Conservation (phyloP, 2,797 vertebrate genomes). For the Gadopsis bispinosus region DNA sequence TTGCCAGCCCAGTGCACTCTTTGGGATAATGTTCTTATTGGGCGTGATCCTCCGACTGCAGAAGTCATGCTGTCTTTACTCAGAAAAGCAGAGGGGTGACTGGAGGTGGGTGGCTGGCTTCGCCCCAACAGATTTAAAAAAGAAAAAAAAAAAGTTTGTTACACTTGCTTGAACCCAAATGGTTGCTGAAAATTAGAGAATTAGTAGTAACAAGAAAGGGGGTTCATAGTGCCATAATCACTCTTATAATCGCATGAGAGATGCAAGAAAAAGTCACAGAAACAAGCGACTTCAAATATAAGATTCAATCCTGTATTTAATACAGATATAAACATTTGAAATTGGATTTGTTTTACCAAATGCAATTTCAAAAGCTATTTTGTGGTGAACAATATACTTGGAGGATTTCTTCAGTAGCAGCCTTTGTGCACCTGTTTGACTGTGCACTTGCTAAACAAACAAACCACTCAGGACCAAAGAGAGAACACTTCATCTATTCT, state of each 20-base stretch:
- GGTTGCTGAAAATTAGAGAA: constrained; percentile 59
- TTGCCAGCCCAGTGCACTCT: constrained; percentile 87
- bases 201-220: constrained; percentile 39
- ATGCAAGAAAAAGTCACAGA: constrained; percentile 14
- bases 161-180: constrained; percentile 63
- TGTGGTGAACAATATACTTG: constrained; percentile 8
- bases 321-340: background rate
- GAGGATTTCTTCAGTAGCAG: constrained; percentile 8
- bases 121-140: constrained; percentile 66
- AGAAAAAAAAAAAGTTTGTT: constrained; percentile 58
- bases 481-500: constrained; percentile 58
- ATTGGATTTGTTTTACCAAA: background rate
- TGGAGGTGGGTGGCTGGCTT: constrained; percentile 77
- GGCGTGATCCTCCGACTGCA: constrained; percentile 86
- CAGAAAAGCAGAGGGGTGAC: constrained; percentile 80
- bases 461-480: constrained; percentile 56
- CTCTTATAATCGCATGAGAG: constrained; percentile 24
- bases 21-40: constrained; percentile 90
- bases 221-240: constrained; percentile 33
- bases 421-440: constrained; percentile 50
- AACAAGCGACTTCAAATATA: background rate
- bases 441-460: constrained; percentile 46
- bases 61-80: constrained; percentile 89
- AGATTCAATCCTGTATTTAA: background rate
- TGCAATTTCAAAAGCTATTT: background rate